These are phyloP conservation scores for Ceratina australensis DNA, from an alignment of 1,140 invertebrate species.

Conservation along the genomic window DNA sequence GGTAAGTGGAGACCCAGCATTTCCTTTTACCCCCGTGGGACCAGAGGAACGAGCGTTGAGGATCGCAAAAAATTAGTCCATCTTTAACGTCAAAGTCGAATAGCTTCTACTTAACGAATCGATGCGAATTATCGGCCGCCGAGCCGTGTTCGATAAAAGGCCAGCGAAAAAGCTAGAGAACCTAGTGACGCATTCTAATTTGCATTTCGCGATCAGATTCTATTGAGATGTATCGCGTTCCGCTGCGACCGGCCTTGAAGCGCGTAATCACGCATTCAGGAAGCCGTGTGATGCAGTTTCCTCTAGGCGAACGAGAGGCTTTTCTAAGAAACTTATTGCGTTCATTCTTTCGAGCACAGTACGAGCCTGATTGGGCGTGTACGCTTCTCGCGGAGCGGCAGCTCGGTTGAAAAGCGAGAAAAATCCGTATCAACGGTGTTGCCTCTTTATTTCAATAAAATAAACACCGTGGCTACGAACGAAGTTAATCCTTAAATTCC, in stretches of 20 bases:
- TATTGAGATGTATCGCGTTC: background rate
- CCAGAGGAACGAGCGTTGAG: no score
- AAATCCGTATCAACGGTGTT: background rate
- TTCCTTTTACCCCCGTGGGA: background rate
- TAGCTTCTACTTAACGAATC: background rate
- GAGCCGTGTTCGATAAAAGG: no score
- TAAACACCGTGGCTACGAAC: background rate
- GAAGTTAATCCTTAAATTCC: background rate
- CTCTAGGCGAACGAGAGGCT: conserved; percentile 11
- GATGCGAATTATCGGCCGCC: background rate
- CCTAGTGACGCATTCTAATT: no score
- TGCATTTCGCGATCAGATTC: background rate
- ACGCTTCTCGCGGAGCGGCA: background rate
- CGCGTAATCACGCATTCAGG: conserved; percentile 19
- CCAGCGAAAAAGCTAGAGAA: no score
- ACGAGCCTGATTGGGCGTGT: conserved; percentile 13
- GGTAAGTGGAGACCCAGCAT: background rate
- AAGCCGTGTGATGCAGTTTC: background rate
- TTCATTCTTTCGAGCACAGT: background rate
- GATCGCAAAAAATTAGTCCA: background rate
- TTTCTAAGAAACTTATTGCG: conserved; percentile 19
- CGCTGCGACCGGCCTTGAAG: conserved; percentile 15
- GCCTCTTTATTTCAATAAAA: conserved; percentile 1
- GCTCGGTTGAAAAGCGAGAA: conserved; percentile 1
- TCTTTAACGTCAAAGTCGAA: background rate